Base-by-base conservation (phyloP, 2,113 vertebrate genomes). In the Riparia riparia region DNA sequence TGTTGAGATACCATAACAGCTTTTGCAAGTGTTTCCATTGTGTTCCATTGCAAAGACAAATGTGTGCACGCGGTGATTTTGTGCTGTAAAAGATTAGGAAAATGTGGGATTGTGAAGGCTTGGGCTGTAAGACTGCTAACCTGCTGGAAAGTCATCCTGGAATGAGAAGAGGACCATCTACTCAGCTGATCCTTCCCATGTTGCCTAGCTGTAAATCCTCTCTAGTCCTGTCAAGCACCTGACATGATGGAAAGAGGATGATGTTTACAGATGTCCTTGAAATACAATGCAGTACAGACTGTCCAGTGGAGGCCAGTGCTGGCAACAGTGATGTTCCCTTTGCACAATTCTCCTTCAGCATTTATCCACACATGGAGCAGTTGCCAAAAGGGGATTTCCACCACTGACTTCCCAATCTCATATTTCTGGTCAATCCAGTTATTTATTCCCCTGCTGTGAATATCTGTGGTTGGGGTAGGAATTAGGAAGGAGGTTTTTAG, bases 311-410 rank as follows among this genome's bases (percentile, higher is more conserved):
- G 51, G 29, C 64, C 72, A 71, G 57, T 44, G 70, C 47, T 96
- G 94, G 94, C 95, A 94, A 16, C 19, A 71, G 18, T 21, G 44
- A 10, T 72, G 63, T 69, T 70, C 63, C 74, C 64, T 90, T 95
- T 91, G 92, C 71, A 65, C 71, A 92, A n/a, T 80, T 66, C 64
- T 90, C 54, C 29, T 82, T 85, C 87, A 90, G 32, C 17, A 54
- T 77, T 90, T 69, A 88, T 86, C 51, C 93, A 88, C 47, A 93
- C 21, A 72, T 3, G 9, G 42, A 50, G 24, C 26, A 18, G 63
- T 24, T 93, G 90, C 93, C 90, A 94, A 93, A 91, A 91, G 92
- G 92, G 92, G 85, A 84, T 97, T 96, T 96, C 90, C 85, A 96
- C 26, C 42, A 3, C 60, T 84, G 77, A 70, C 58, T 95, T 83